Conservation (phyloP, 2,888 invertebrate species). For the Vannuccia rotundouncinata region DNA sequence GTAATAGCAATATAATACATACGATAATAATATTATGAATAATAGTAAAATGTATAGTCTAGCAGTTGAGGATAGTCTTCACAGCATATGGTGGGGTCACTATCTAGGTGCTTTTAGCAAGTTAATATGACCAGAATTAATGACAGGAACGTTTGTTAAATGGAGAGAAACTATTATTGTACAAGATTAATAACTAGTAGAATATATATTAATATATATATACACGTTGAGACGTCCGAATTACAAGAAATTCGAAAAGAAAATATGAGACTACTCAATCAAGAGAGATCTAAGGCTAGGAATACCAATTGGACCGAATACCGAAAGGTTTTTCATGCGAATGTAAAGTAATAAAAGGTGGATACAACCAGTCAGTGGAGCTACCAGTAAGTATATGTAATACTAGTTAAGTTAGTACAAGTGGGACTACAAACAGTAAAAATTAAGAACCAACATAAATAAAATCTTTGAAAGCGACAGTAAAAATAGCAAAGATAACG, state of each 20-base stretch:
- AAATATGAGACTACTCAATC: constrained; percentile 9
- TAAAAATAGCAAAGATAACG: constrained; percentile 16
- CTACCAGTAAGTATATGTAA: background rate
- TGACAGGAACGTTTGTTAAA: background rate
- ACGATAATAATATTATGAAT: background rate
- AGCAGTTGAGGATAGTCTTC: background rate
- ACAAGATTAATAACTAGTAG: too few species aligned
- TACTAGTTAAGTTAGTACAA: too few species aligned
- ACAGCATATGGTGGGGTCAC: constrained; percentile 15
- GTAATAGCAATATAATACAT: background rate
- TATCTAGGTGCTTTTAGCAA: background rate
- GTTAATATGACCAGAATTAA: constrained; percentile 11
- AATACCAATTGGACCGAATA: background rate
- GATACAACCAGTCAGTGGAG: background rate
- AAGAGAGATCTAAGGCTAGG: constrained; percentile 23
- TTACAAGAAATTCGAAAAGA: constrained; percentile 11
- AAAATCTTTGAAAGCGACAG: constrained; percentile 26
- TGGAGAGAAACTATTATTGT: background rate
- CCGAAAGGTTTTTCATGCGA: background rate
- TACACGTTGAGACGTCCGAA: constrained; percentile 7
- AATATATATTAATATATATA: too few species aligned
- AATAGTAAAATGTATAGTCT: background rate
- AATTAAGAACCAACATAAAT: constrained; percentile 23
- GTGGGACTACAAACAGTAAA: constrained; percentile 16
- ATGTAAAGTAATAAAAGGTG: background rate